A percentile compares a stretch with the other conserved stretches of the same genome.
phyloP scores from a whole-genome alignment of 2,888 invertebrate species.

The Silvanus unidentatus region DNA sequence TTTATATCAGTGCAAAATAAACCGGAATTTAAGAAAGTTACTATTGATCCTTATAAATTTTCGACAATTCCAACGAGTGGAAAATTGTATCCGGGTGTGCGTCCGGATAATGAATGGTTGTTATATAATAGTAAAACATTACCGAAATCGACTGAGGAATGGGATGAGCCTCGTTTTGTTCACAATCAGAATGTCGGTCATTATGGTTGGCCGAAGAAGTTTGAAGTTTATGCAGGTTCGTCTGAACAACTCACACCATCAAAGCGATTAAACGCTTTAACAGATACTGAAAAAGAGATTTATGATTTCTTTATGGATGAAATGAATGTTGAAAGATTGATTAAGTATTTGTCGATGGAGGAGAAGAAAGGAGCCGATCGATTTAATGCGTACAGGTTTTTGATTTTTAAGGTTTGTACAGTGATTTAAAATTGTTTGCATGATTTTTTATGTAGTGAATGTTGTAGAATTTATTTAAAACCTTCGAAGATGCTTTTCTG shows the following conservation, averaged over 20 bases:
- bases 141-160: slow-evolving; percentile 62
- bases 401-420: slow-evolving; percentile 64
- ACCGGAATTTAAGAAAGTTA: slow-evolving; percentile 55
- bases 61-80: slow-evolving; percentile 21
- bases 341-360: slow-evolving; percentile 71
- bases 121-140: slow-evolving; percentile 58
- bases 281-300: slow-evolving; percentile 60
- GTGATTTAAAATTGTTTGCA: too few species aligned
- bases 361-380: slow-evolving; percentile 82
- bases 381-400: slow-evolving; percentile 63
- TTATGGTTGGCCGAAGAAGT: slow-evolving; percentile 50
- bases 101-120: slow-evolving; percentile 70
- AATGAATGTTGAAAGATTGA: slow-evolving; percentile 62
- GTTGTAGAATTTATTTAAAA: slow-evolving; percentile 63
- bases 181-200: slow-evolving; percentile 59
- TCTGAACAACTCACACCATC: slow-evolving; percentile 53
- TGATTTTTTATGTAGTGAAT: background rate
- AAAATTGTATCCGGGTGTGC: slow-evolving; percentile 49
- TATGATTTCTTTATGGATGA: slow-evolving; percentile 62
- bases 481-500: slow-evolving; percentile 65
- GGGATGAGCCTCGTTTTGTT: slow-evolving; percentile 61
- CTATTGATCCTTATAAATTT: slow-evolving; percentile 50
- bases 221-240: slow-evolving; percentile 62
- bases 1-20: slow-evolving; percentile 70
- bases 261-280: slow-evolving; percentile 53